A percentile compares a stretch with the other conserved stretches of the same genome.
Evolutionary conservation across 2,113 vertebrate species (phyloP).

Genomic region (Ophiodon elongatus): DNA sequence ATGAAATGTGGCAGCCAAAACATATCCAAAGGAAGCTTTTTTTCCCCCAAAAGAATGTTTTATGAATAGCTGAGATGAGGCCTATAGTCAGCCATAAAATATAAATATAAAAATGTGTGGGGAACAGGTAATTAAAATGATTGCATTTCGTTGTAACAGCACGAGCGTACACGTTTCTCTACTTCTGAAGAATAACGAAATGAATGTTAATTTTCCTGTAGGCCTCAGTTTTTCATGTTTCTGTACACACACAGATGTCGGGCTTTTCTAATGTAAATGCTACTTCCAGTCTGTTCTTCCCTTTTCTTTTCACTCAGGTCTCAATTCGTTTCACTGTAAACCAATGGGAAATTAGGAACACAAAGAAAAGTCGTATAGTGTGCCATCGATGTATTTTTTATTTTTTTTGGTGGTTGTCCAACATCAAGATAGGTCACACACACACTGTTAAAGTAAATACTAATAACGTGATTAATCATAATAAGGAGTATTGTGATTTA

Average conservation of each 20-base stretch:
- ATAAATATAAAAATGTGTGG: background rate
- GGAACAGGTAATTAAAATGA: background rate
- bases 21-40: background rate
- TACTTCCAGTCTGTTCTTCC: background rate
- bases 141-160: background rate
- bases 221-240: background rate
- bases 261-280: slow-evolving; percentile 28
- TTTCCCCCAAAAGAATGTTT: background rate
- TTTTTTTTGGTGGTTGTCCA: background rate
- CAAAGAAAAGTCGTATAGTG: background rate
- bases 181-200: background rate
- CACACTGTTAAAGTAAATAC: background rate
- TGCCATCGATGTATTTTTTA: background rate
- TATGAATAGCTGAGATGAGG: background rate
- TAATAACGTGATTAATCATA: no score
- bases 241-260: background rate
- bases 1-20: background rate
- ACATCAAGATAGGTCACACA: background rate
- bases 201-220: background rate
- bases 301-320: slow-evolving; percentile 9
- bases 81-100: background rate
- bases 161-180: background rate
- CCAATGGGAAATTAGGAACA: background rate
- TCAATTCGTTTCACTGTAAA: slow-evolving; percentile 10
- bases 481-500: no score